Evolutionary conservation across 2,888 invertebrate genomes (phyloP).

Genomic region (Eretmocerus hayati): DNA sequence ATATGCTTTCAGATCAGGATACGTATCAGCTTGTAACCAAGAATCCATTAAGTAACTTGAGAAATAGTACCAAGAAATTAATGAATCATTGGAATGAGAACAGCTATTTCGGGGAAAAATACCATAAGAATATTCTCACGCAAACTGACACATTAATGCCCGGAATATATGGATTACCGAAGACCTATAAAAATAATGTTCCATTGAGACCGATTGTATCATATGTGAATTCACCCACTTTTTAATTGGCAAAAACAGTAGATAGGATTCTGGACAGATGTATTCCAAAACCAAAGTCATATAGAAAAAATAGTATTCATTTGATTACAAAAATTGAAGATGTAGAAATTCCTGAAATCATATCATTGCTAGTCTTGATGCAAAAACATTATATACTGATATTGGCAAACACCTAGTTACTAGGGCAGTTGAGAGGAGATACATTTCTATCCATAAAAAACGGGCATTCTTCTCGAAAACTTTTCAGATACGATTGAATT

Average conservation of each 20-base stretch:
- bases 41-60: neutral
- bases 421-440: too few species aligned
- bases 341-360: too few species aligned
- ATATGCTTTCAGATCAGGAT: neutral
- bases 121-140: neutral
- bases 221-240: neutral
- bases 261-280: neutral
- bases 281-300: too few species aligned
- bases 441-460: too few species aligned
- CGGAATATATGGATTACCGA: neutral
- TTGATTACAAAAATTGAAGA: too few species aligned
- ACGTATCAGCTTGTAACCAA: neutral
- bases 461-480: too few species aligned
- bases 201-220: neutral
- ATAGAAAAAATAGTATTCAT: too few species aligned
- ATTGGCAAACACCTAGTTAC: too few species aligned
- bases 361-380: too few species aligned
- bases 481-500: too few species aligned
- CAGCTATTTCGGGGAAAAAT: neutral
- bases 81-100: neutral
- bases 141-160: neutral
- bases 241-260: neutral
- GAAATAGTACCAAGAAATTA: neutral
- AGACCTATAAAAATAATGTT: neutral
- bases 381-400: too few species aligned